Evolutionary conservation across 2,888 invertebrate genomes (phyloP).

Genomic region (Himalopsyche tibetana): DNA sequence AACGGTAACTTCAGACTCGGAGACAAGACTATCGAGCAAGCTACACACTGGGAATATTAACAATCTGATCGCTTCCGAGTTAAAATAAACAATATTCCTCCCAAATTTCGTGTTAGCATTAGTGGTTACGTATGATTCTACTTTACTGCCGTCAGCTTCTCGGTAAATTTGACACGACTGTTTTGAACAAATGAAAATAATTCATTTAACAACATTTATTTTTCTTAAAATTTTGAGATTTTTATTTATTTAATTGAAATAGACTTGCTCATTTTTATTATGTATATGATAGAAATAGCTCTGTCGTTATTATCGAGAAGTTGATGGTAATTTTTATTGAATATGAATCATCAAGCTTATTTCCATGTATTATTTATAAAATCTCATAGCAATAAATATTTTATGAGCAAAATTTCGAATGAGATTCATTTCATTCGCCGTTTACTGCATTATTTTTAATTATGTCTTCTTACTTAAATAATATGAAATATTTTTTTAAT

Average conservation of each 20-base stretch:
- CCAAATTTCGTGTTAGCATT: conserved; percentile 47
- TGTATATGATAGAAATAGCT: background rate
- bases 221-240: too few relatives aligned
- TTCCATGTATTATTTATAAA: conserved; percentile 38
- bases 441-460: background rate
- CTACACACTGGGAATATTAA: conserved; percentile 97
- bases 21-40: conserved; percentile 84
- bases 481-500: background rate
- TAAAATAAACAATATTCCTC: conserved; percentile 46
- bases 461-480: background rate
- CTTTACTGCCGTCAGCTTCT: background rate
- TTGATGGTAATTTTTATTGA: background rate
- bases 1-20: conserved; percentile 93
- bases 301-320: background rate
- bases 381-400: conserved; percentile 39
- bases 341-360: conserved; percentile 2
- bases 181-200: too few relatives aligned
- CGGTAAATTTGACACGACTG: background rate
- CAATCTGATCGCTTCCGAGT: conserved; percentile 12
- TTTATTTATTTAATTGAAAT: too few relatives aligned
- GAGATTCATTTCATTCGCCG: background rate
- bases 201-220: too few relatives aligned
- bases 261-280: too few relatives aligned
- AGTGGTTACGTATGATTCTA: conserved; percentile 48
- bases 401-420: conserved; percentile 8